Evolutionary conservation across 2,113 vertebrate species (phyloP), one percentile per base, ranked within the genome.

Genomic region (Rafetus swinhoei): DNA sequence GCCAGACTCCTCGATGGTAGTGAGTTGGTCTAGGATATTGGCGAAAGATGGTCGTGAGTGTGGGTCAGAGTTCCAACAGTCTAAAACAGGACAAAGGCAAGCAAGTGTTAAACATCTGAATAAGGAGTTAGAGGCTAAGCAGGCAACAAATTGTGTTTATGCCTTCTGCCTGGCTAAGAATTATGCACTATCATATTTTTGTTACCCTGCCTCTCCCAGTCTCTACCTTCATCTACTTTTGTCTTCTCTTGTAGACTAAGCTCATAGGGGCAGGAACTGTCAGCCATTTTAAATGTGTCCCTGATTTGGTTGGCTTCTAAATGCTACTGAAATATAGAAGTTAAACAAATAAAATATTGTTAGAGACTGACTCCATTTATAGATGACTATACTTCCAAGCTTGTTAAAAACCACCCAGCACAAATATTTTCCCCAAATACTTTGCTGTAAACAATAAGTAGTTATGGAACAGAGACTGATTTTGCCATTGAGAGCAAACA

Each of bases 31-130:
- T 96, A 99, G 97, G 92, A 99, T 98, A 88, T 97, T 98, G 56
- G 97, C 97, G 97, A 99, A 99, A n/a, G 98, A 97, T 7, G 99
- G 99, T 27, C 99, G 98, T 55, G 97, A 98, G 93, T 99, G 99
- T 74, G 99, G 98, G 95, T 99, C 99, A 1, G 99, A 93, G 90
- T 99, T 99, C 99, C 99, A 99, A 96, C 99, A 99, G 95, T 99
- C 99, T 99, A 97, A 85, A 92, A 92, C 0, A 91, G 11, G 74
- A 93, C 45, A 95, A 89, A 96, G 81, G 96, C 59, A 35, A 85
- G 81, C 52, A 89, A 91, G 29, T 87, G 79, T 92, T 77, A 90
- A 86, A 84, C 0, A 7, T 55, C 65, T 76, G 52, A 60, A 45
- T 8, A 89, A 13, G n/a, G 59, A 93, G 56, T 56, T 62, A 86